Percentiles rank a stretch among this genome's conserved stretches.
These are phyloP conservation scores for Ferdinandea cuprea DNA, from an alignment of 2,888 invertebrate genomes.

Conservation along the genomic window DNA sequence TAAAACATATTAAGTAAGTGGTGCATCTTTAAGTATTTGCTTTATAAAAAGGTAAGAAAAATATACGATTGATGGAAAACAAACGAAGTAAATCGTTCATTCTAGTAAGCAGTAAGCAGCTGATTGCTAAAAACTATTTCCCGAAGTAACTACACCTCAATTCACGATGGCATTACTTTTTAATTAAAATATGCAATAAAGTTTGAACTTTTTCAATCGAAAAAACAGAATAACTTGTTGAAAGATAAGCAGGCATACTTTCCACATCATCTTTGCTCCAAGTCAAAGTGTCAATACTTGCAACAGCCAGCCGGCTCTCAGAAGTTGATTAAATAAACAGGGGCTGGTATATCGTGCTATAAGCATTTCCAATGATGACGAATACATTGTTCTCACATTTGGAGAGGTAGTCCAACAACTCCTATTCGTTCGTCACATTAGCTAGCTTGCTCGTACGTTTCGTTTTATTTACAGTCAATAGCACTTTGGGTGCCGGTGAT, in stretches of 20 bases:
- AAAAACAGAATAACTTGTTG: slow-evolving; percentile 20
- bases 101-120: too few species aligned
- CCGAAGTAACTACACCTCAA: too few species aligned
- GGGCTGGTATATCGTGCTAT: slow-evolving; percentile 9
- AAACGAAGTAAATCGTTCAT: too few species aligned
- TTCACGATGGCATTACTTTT: not conserved
- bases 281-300: slow-evolving; percentile 8
- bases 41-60: too few species aligned
- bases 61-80: too few species aligned
- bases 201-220: slow-evolving; percentile 4
- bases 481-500: slow-evolving; percentile 52
- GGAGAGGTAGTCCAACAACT: slow-evolving; percentile 20
- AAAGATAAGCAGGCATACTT: slow-evolving; percentile 9
- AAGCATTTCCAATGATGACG: slow-evolving; percentile 1
- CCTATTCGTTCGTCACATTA: slow-evolving; percentile 6
- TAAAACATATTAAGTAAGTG: too few species aligned
- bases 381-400: slow-evolving; percentile 16
- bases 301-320: slow-evolving; percentile 22
- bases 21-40: too few species aligned
- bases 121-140: too few species aligned
- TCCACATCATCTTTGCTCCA: not conserved
- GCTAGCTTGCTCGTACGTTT: slow-evolving; percentile 19
- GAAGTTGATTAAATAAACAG: slow-evolving; percentile 7
- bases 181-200: slow-evolving; percentile 10
- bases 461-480: slow-evolving; percentile 52